A percentile compares a stretch with the other conserved stretches of the same genome.
Evolutionary conservation across 2,797 vertebrate genomes (phyloP).

Genomic region (Propithecus deckenii): DNA sequence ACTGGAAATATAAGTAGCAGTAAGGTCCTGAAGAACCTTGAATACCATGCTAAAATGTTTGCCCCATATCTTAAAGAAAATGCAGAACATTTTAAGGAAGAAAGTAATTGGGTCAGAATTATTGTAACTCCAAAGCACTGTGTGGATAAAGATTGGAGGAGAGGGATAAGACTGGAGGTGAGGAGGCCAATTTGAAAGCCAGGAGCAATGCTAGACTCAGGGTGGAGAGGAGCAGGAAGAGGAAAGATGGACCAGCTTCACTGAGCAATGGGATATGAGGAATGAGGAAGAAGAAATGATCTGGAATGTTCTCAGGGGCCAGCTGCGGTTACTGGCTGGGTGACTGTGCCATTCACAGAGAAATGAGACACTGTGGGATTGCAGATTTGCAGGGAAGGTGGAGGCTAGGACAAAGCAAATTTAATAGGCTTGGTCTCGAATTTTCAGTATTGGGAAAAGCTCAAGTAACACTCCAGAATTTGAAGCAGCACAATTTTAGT

Average conservation of each 20-base stretch:
- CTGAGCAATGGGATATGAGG: background rate
- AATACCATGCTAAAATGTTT: background rate
- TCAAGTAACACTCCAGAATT: background rate
- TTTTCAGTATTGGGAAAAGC: background rate
- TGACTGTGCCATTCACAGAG: background rate
- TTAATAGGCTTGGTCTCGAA: background rate
- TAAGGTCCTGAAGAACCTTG: background rate
- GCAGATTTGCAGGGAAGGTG: background rate
- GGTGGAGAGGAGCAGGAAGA: background rate
- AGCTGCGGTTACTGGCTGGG: background rate
- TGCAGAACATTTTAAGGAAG: background rate
- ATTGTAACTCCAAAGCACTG: background rate
- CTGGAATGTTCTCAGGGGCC: background rate
- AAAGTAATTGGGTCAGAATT: background rate
- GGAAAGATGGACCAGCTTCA: background rate
- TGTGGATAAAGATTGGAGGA: background rate
- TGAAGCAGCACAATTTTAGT: background rate
- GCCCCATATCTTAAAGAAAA: background rate
- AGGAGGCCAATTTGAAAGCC: background rate
- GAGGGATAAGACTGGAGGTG: background rate
- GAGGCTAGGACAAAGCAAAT: background rate
- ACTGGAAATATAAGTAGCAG: background rate
- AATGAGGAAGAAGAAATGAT: background rate
- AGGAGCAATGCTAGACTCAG: background rate
- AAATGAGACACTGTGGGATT: background rate